A percentile compares a stretch with the other conserved stretches of the same genome.
Evolutionary conservation across 2,888 invertebrate genomes (phyloP).

Genomic region (Artemia sinica): DNA sequence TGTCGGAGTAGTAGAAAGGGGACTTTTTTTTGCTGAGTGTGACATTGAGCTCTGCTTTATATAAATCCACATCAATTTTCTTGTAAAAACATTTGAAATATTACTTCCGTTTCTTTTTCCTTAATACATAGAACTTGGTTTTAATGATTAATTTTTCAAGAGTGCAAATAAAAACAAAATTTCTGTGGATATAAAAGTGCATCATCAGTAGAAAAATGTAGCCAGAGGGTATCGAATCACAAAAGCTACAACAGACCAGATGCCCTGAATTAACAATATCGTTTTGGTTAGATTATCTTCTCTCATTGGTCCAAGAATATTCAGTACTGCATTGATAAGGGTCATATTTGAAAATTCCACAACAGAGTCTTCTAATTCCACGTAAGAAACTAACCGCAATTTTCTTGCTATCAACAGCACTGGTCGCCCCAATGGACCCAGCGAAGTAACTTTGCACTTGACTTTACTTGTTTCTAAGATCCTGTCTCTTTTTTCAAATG

Average conservation of each 20-base stretch:
- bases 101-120: no score
- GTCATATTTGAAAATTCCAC: slow-evolving; percentile 78
- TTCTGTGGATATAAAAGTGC: no score
- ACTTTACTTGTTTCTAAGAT: slow-evolving; percentile 62
- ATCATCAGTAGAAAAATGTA: slow-evolving; percentile 48
- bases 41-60: no score
- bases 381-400: slow-evolving; percentile 49
- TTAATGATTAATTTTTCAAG: no score
- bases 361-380: slow-evolving; percentile 39
- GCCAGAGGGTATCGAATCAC: slow-evolving; percentile 71
- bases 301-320: slow-evolving; percentile 65
- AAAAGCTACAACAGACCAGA: slow-evolving; percentile 53
- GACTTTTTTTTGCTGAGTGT: no score
- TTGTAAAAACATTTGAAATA: no score
- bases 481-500: slow-evolving; percentile 57
- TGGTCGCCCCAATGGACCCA: slow-evolving; percentile 46
- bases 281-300: slow-evolving; percentile 59
- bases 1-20: no score
- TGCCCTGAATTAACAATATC: slow-evolving; percentile 55
- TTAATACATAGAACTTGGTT: no score
- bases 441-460: slow-evolving; percentile 49
- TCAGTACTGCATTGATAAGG: slow-evolving; percentile 71
- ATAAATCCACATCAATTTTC: no score
- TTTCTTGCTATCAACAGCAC: slow-evolving; percentile 43
- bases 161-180: no score